Evolutionary conservation across 2,888 invertebrate genomes (phyloP).

Genomic region (Alcis repandata): DNA sequence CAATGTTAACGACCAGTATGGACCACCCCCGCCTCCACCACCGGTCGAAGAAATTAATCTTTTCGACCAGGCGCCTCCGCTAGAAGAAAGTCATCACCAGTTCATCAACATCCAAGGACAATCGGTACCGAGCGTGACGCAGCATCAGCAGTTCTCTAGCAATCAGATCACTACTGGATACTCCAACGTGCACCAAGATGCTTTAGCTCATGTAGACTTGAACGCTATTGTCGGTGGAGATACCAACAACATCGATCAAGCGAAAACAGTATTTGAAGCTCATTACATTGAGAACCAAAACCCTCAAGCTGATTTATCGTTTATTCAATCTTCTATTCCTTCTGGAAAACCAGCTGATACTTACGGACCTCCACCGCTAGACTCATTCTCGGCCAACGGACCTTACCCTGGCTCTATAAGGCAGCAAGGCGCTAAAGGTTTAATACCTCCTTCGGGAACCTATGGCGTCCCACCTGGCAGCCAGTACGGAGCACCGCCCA

Average conservation of each 20-base stretch:
- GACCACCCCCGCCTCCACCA: conserved; percentile 72
- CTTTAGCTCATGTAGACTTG: conserved; percentile 73
- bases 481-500: conserved; percentile 78
- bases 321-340: conserved; percentile 53
- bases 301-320: conserved; percentile 55
- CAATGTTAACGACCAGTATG: conserved; percentile 66
- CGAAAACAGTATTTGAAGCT: conserved; percentile 82
- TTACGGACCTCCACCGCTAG: conserved; percentile 77
- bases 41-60: conserved; percentile 66
- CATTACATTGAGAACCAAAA: conserved; percentile 77
- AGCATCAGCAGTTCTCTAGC: conserved; percentile 58
- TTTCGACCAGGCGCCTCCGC: conserved; percentile 63
- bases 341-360: conserved; percentile 65
- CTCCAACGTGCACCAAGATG: conserved; percentile 80
- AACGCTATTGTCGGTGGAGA: conserved; percentile 79
- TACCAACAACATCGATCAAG: conserved; percentile 80
- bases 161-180: conserved; percentile 76
- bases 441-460: conserved; percentile 87
- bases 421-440: conserved; percentile 81
- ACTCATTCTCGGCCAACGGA: conserved; percentile 76
- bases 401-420: conserved; percentile 70
- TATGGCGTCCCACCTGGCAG: conserved; percentile 88
- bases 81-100: conserved; percentile 42
- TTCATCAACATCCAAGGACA: conserved; percentile 35
- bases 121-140: conserved; percentile 46